Evolutionary conservation across 2,888 invertebrate genomes (phyloP), one percentile per base, ranked within the genome.

Genomic region (Lepidocyrtoides sp.): DNA sequence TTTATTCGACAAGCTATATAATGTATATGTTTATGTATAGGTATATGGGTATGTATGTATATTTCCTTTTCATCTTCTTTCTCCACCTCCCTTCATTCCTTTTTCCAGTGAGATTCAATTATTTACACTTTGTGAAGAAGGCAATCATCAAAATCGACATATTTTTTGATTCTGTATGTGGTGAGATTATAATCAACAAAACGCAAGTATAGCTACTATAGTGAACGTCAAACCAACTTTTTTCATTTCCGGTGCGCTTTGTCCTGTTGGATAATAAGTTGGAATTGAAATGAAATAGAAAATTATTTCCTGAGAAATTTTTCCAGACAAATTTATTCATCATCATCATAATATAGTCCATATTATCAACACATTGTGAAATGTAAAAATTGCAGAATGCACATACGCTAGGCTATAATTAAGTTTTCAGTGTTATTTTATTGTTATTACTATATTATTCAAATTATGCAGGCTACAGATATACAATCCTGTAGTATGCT

Each of bases 81-180:
- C 1, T 32, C 14, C 32, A 7, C 32, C 14, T 60, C 32, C 14
- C 3, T n/a, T 14, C 54, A 54, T 54, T n/a, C n/a, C n/a, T n/a
- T n/a, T 23, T 26, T 26, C 3, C 14, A 32, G 12, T 32, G 3
- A 14, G 20, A 69, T 69, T 69, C 41, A 69, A 69, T 69, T 69
- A 69, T 69, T 69, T 69, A 26, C 69, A 69, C 69, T 41, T 66
- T 66, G 32, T 66, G n/a, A n/a, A n/a, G n/a, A n/a, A n/a, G 63
- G 32, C n/a, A 32, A 32, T 69, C 23, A 69, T 69, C 23, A 69
- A 4, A 32, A 41, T 41, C 36, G 12, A 51, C 60, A 60, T 12
- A 26, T 23, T 60, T 14, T 60, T 14, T 8, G 14, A 26, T 60
- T n/a, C n/a, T n/a, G n/a, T n/a, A n/a, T n/a, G n/a, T n/a, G n/a